A percentile compares a stretch with the other conserved stretches of the same genome.
These are phyloP conservation scores for Leptestheria dahalacensis DNA, from an alignment of 1,140 invertebrate genomes.

Conservation along the genomic window DNA sequence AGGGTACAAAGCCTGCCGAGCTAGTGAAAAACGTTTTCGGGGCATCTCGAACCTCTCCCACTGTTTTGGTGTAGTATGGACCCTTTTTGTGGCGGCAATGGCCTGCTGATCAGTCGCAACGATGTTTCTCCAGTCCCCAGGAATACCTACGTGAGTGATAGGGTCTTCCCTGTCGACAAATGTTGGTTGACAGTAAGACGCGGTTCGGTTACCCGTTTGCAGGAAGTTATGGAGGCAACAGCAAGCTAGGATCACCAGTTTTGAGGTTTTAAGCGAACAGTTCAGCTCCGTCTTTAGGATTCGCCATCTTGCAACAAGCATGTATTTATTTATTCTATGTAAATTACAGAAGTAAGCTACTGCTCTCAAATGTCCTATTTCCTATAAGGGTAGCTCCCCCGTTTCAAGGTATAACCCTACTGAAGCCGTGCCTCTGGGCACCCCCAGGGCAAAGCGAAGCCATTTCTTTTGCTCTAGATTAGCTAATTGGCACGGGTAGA, in stretches of 20 bases:
- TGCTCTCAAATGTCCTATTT: too few species aligned
- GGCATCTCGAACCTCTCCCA: too few species aligned
- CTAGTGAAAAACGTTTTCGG: too few species aligned
- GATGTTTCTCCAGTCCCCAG: background rate
- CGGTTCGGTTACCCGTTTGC: background rate
- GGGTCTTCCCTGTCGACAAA: background rate
- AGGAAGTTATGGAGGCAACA: background rate
- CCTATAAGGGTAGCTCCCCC: background rate
- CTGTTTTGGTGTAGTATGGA: too few species aligned
- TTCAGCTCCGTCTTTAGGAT: background rate
- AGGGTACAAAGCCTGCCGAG: too few species aligned
- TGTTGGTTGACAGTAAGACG: background rate
- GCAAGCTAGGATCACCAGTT: background rate
- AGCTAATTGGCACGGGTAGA: background rate
- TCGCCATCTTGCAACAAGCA: background rate
- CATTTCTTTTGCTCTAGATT: background rate
- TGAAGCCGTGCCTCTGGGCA: background rate
- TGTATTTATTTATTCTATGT: too few species aligned
- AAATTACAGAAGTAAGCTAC: too few species aligned
- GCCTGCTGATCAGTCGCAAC: background rate
- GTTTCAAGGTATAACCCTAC: background rate
- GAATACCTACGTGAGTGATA: background rate
- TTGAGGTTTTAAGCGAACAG: background rate
- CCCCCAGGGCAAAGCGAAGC: background rate
- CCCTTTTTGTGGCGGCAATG: too few species aligned